Conservation (phyloP, 2,113 vertebrate species). For the Uropsilus gracilis region DNA sequence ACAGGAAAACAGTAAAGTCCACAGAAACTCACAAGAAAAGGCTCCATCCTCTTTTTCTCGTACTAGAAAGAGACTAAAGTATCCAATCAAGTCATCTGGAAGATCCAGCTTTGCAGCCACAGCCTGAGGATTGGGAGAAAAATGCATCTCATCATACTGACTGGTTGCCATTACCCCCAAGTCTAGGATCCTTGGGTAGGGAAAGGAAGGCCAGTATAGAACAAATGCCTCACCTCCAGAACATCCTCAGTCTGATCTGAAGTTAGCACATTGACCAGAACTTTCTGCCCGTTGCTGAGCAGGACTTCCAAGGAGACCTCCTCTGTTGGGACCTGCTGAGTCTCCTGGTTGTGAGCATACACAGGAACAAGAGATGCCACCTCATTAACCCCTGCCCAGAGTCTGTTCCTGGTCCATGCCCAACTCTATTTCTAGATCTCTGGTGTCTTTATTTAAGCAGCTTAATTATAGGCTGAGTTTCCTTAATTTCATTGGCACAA, state of each 20-base stretch:
- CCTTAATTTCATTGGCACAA: neutral
- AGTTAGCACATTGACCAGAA: slow-evolving; percentile 93
- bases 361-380: neutral
- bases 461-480: slow-evolving; percentile 36
- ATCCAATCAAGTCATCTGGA: slow-evolving; percentile 95
- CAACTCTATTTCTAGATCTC: neutral
- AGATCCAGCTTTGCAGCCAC: slow-evolving; percentile 96
- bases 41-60: slow-evolving; percentile 92
- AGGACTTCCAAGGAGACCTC: slow-evolving; percentile 95
- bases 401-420: neutral
- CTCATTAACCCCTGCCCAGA: neutral
- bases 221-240: slow-evolving; percentile 89
- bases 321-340: slow-evolving; percentile 98
- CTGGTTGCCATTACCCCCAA: neutral
- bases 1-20: neutral
- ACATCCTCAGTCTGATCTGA: slow-evolving; percentile 98
- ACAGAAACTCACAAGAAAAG: slow-evolving; percentile 93
- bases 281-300: slow-evolving; percentile 96
- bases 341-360: slow-evolving; percentile 89
- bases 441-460: neutral
- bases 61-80: slow-evolving; percentile 97
- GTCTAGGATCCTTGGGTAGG: accelerated
- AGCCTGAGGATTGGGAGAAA: slow-evolving; percentile 85
- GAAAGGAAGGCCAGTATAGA: neutral
- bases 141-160: slow-evolving; percentile 14